Evolutionary conservation across 1,140 invertebrate species (phyloP), one percentile per base, ranked within the genome.

Genomic region (Heterodera carotae): DNA sequence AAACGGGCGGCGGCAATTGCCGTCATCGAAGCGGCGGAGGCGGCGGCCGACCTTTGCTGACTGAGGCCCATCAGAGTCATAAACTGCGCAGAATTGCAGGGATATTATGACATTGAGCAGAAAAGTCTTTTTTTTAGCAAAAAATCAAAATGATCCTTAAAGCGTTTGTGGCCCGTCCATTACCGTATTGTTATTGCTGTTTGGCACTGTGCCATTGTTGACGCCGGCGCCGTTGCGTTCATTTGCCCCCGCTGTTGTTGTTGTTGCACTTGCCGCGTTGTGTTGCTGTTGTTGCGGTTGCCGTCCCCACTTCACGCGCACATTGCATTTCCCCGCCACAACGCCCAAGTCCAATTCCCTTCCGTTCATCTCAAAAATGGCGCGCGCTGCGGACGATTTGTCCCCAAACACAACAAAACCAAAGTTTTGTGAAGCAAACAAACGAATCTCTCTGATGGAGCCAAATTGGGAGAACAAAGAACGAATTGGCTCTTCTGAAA

Each of bases 391-490:
- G 29, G 39, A 29, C 56, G 73, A 95, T 89, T 99, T 98, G 73
- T 94, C 96, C n/a, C 93, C 93, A 91, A 97, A 99, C 89, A 96
- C 96, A 2, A 97, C 93, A 89, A 98, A 98, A 83, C 95, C 95
- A 89, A 98, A 99, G 85, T 97, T 96, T 90, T 98, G 98, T 86
- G 98, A 95, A 90, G 98, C 98, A 91, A 99, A 99, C 78, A 98
- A 94, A 80, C 96, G 91, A 86, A 99, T 95, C 91, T 98, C 96
- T 89, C 97, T 94, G 84, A 98, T 98, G 80, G 92, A 92, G 83
- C 96, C 97, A 89, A 94, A 98, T 62, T 92, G 92, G 83, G 92
- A 92, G 90, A 98, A 98, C 56, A 94, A 95, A 90, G 96, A 95
- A 90, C 96, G 94, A 91, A 99, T 94, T 81, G 97, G 91, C 85